Conservation (phyloP, 1,140 invertebrate genomes). For the Apocrypta bakeri region DNA sequence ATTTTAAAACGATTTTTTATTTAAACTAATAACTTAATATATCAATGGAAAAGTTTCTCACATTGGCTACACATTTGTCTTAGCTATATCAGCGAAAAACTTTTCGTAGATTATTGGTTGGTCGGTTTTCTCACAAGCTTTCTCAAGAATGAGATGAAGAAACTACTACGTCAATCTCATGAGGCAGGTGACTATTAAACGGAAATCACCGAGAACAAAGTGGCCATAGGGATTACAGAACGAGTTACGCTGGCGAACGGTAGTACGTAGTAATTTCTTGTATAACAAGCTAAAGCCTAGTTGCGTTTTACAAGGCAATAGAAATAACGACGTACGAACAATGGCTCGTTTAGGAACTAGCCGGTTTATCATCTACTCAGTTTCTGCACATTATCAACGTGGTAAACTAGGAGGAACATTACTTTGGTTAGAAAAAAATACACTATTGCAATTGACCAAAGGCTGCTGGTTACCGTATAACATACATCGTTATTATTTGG, state of each 20-base stretch:
- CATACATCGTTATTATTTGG: neutral
- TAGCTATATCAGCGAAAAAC: neutral
- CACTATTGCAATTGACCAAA: too few species aligned
- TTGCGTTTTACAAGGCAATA: neutral
- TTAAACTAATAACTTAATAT: too few species aligned
- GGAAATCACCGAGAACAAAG: neutral
- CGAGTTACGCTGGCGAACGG: neutral
- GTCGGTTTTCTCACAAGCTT: neutral
- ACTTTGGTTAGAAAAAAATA: neutral
- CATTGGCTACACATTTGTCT: too few species aligned
- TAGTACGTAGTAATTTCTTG: neutral
- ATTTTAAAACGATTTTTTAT: too few species aligned
- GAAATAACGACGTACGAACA: neutral
- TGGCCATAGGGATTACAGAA: neutral
- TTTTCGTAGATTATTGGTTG: neutral
- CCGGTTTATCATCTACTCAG: neutral
- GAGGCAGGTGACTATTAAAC: slow-evolving; percentile 1
- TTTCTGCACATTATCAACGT: neutral
- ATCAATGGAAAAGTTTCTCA: too few species aligned
- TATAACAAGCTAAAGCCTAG: neutral
- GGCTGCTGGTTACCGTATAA: neutral
- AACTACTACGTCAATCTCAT: neutral
- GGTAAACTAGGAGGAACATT: neutral
- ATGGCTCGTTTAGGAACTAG: neutral
- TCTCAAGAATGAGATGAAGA: neutral